A percentile compares a stretch with the other conserved stretches of the same genome.
Evolutionary conservation across 2,888 invertebrate species (phyloP).

Genomic region (Watsonalla cultraria): DNA sequence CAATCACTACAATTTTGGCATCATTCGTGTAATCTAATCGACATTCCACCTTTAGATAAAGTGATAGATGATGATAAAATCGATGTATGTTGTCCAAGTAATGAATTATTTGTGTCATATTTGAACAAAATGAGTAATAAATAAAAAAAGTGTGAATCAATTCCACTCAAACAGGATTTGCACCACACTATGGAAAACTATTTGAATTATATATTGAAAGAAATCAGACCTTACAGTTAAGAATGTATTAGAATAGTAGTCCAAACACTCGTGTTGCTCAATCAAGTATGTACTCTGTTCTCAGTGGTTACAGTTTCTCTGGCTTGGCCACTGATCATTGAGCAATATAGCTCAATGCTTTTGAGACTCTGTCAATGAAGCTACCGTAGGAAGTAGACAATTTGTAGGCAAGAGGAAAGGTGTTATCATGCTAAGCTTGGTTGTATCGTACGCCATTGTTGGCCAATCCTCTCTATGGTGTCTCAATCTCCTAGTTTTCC

Average conservation of each 20-base stretch:
- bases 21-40: conserved; percentile 7
- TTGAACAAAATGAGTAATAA: background rate
- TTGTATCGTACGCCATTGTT: conserved; percentile 52
- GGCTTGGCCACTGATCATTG: too few relatives aligned
- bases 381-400: background rate
- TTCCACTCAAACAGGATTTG: too few relatives aligned
- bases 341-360: too few relatives aligned
- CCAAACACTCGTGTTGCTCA: too few relatives aligned
- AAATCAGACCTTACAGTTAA: too few relatives aligned
- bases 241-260: too few relatives aligned
- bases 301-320: too few relatives aligned
- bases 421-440: conserved; percentile 49
- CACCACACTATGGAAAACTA: too few relatives aligned
- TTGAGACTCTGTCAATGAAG: background rate
- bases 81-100: background rate
- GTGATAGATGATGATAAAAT: conserved; percentile 7
- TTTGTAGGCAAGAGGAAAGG: conserved; percentile 20
- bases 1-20: background rate
- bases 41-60: background rate
- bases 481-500: conserved; percentile 25
- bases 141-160: background rate
- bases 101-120: background rate
- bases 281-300: too few relatives aligned
- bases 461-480: conserved; percentile 75
- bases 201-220: too few relatives aligned